Percentiles rank a stretch among this genome's conserved stretches.
Evolutionary conservation across 2,797 vertebrate species (phyloP).

Genomic region (Protonibea diacanthus): DNA sequence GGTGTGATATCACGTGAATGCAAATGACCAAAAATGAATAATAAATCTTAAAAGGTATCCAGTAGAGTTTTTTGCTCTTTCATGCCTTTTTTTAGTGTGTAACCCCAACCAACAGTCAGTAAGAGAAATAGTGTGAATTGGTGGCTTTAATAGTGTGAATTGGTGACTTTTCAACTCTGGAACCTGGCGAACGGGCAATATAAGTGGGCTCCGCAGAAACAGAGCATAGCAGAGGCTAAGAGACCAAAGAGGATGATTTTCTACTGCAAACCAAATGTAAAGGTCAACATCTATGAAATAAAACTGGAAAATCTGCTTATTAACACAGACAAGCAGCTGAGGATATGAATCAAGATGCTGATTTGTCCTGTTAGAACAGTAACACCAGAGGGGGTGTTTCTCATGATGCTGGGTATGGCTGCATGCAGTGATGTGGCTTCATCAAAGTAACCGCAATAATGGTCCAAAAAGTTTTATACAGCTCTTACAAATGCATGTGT

Average conservation of each 20-base stretch:
- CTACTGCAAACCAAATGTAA: background rate
- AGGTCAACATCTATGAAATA: background rate
- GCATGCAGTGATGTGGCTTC: constrained; percentile 25
- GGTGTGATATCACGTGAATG: background rate
- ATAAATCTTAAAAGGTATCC: background rate
- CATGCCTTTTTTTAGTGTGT: background rate
- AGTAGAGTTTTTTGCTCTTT: background rate
- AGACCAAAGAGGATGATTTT: too few relatives aligned
- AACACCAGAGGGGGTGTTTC: constrained; percentile 9
- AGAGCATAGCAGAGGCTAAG: too few relatives aligned
- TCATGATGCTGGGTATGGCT: background rate
- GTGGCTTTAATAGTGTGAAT: too few relatives aligned
- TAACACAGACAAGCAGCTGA: background rate
- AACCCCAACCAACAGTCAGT: background rate
- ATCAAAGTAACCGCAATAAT: constrained; percentile 37
- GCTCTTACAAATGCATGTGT: constrained; percentile 18
- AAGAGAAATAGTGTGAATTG: background rate
- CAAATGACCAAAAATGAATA: background rate
- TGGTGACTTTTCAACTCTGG: too few relatives aligned
- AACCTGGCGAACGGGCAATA: too few relatives aligned
- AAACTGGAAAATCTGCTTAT: background rate
- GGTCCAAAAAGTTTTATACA: constrained; percentile 3
- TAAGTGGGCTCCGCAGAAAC: too few relatives aligned
- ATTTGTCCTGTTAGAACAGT: constrained; percentile 6
- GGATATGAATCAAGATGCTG: background rate